Conservation (phyloP, 1,140 invertebrate species). For the Contarinia nasturtii region DNA sequence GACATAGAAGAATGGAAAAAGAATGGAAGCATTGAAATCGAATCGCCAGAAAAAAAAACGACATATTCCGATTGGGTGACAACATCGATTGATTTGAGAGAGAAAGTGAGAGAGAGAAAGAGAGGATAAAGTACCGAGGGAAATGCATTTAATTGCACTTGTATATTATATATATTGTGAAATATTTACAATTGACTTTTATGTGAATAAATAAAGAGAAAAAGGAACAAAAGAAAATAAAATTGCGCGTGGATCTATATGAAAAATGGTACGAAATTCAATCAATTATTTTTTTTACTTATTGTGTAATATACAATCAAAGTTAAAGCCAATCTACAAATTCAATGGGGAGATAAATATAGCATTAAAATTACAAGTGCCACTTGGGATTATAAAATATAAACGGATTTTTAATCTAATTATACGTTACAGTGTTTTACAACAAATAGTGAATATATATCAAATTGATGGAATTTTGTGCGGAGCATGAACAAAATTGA, state of each 20-base stretch:
- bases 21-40: background rate
- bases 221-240: too few species aligned
- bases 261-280: background rate
- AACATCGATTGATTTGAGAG: background rate
- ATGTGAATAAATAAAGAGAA: background rate
- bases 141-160: background rate
- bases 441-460: background rate
- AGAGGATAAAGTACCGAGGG: background rate
- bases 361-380: background rate
- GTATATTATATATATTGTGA: background rate
- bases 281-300: background rate
- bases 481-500: background rate
- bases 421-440: background rate
- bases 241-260: background rate
- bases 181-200: background rate
- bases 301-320: background rate
- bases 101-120: too few species aligned
- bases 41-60: too few species aligned
- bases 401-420: too few species aligned
- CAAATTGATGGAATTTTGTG: background rate
- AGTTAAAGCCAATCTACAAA: too few species aligned
- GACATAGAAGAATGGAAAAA: background rate
- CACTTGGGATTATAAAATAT: too few species aligned
- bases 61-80: background rate
- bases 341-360: background rate